phyloP scores from a whole-genome alignment of 2,888 invertebrate genomes.

The Patella pellucida region DNA sequence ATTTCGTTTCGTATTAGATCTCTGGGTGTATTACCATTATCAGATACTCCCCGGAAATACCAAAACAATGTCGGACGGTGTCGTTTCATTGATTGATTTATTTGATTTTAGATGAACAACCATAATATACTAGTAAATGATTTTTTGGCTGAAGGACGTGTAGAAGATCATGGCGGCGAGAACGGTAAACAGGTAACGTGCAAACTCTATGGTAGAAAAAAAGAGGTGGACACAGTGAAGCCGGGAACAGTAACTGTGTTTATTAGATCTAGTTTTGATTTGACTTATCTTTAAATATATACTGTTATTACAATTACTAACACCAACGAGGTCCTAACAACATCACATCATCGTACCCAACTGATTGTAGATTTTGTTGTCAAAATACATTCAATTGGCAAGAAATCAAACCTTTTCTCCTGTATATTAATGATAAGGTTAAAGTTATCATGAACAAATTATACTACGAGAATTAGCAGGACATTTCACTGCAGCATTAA shows the following conservation, averaged over 20 bases:
- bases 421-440: too few species aligned
- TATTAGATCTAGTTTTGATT: constrained; percentile 29
- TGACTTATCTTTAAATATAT: constrained; percentile 20
- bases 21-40: background rate
- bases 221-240: constrained; percentile 27
- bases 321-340: too few species aligned
- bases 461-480: too few species aligned
- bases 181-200: constrained; percentile 25
- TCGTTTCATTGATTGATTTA: background rate
- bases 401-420: too few species aligned
- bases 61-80: background rate
- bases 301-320: background rate
- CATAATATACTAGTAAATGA: constrained; percentile 67
- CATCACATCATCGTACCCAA: too few species aligned
- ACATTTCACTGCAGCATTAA: too few species aligned
- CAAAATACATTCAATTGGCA: too few species aligned
- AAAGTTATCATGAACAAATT: too few species aligned
- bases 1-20: background rate
- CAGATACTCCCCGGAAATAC: background rate
- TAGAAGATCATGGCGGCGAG: constrained; percentile 48
- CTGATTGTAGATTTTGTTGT: too few species aligned
- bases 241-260: constrained; percentile 27
- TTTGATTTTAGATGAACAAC: constrained; percentile 65
- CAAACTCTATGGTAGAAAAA: constrained; percentile 30
- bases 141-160: constrained; percentile 63